These are phyloP conservation scores for Eretmocerus hayati DNA, from an alignment of 2,888 invertebrate genomes.

Conservation along the genomic window DNA sequence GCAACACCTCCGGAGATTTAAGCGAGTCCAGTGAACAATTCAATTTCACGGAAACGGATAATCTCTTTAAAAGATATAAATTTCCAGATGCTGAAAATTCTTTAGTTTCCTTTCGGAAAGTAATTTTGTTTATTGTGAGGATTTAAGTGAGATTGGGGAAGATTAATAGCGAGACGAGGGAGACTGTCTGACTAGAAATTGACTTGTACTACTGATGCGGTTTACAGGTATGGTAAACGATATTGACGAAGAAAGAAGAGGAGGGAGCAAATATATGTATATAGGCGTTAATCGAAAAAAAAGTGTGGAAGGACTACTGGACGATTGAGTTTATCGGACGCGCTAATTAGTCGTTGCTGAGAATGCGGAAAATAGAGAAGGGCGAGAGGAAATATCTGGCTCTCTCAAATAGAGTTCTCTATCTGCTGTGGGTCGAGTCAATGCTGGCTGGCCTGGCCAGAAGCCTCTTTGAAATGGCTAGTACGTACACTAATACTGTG, in stretches of 20 bases:
- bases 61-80: constrained; percentile 13
- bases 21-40: constrained; percentile 13
- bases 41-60: constrained; percentile 13
- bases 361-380: constrained; percentile 29
- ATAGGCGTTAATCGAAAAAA: too few relatives aligned
- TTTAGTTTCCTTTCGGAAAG: constrained; percentile 3
- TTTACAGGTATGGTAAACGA: constrained; percentile 14
- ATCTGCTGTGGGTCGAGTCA: too few relatives aligned
- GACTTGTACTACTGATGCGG: constrained; percentile 9
- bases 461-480: too few relatives aligned
- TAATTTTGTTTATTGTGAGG: constrained; percentile 13
- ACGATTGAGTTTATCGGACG: constrained; percentile 36
- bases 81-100: too few relatives aligned
- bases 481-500: too few relatives aligned
- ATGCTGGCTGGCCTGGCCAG: too few relatives aligned
- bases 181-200: too few relatives aligned
- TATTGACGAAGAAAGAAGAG: not conserved
- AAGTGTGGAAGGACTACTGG: not conserved
- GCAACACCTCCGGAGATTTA: too few relatives aligned
- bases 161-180: too few relatives aligned
- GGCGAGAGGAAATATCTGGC: too few relatives aligned
- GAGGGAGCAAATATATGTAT: not conserved
- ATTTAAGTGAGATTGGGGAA: constrained; percentile 1
- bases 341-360: constrained; percentile 37
- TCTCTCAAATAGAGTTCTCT: too few relatives aligned